A percentile compares a stretch with the other conserved stretches of the same genome.
These are phyloP conservation scores for Drosophila sturtevanti DNA, from an alignment of 1,140 invertebrate species.

Conservation along the genomic window DNA sequence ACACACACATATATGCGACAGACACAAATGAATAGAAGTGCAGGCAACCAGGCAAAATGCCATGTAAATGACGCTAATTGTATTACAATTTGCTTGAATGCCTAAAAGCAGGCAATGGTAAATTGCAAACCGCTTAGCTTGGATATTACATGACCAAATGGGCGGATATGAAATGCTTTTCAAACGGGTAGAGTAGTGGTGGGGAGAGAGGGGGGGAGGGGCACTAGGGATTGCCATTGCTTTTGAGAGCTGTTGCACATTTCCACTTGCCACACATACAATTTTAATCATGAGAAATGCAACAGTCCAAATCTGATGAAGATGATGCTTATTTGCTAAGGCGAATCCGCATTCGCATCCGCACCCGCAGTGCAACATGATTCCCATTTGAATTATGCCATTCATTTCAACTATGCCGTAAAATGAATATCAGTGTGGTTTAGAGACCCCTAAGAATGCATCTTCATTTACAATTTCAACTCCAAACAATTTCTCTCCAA, in stretches of 20 bases:
- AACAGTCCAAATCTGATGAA: slow-evolving; percentile 37
- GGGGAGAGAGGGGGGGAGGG: neutral
- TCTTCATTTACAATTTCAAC: no score
- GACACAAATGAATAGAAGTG: slow-evolving; percentile 6
- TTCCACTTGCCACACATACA: slow-evolving; percentile 50
- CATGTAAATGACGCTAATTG: slow-evolving; percentile 80
- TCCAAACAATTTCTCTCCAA: no score
- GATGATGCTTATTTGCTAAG: slow-evolving; percentile 7
- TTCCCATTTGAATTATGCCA: slow-evolving; percentile 25
- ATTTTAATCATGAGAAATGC: slow-evolving; percentile 61
- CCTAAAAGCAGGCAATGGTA: slow-evolving; percentile 71
- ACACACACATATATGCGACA: neutral
- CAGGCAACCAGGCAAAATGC: slow-evolving; percentile 38
- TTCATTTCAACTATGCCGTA: slow-evolving; percentile 1
- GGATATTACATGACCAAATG: slow-evolving; percentile 50
- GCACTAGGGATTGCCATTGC: slow-evolving; percentile 17
- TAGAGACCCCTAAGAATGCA: neutral
- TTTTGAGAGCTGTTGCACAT: slow-evolving; percentile 24
- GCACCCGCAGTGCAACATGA: neutral
- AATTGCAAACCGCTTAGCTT: slow-evolving; percentile 77
- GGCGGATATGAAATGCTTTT: neutral
- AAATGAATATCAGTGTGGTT: slow-evolving; percentile 6
- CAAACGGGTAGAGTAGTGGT: no score
- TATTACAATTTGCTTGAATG: slow-evolving; percentile 80
- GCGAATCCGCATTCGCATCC: no score